Conservation (phyloP, 2,888 invertebrate species). For the Dynastes maya region DNA sequence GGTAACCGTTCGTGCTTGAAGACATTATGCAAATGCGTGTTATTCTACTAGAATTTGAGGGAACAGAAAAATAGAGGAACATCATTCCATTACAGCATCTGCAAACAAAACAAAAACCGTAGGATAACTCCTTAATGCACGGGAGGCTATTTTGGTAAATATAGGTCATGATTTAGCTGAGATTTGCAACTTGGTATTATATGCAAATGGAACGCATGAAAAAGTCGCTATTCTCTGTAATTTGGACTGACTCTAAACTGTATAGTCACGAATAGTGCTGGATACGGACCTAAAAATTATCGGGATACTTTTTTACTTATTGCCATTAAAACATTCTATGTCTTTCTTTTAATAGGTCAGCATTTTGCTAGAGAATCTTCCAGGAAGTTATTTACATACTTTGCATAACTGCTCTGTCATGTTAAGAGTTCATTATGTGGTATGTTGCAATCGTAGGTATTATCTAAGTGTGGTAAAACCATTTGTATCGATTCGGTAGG, state of each 20-base stretch:
- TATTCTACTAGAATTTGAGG: slow-evolving; percentile 50
- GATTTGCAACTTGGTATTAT: slow-evolving; percentile 58
- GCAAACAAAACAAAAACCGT: slow-evolving; percentile 47
- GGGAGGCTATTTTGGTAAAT: slow-evolving; percentile 57
- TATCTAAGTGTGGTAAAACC: background rate
- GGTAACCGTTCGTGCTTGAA: slow-evolving; percentile 51
- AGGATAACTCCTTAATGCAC: slow-evolving; percentile 41
- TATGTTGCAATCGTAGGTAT: background rate
- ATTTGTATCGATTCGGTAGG: too few relatives aligned
- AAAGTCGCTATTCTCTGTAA: slow-evolving; percentile 51
- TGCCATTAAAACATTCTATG: slow-evolving; percentile 23
- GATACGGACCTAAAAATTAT: slow-evolving; percentile 36
- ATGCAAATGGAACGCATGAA: slow-evolving; percentile 56
- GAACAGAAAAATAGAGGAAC: slow-evolving; percentile 46
- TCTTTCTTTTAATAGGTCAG: slow-evolving; percentile 30
- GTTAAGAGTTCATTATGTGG: slow-evolving; percentile 10
- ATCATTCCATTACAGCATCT: slow-evolving; percentile 51
- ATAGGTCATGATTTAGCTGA: slow-evolving; percentile 58
- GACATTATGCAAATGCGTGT: slow-evolving; percentile 52
- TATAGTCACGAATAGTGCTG: slow-evolving; percentile 45
- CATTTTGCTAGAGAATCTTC: slow-evolving; percentile 29
- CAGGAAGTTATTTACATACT: slow-evolving; percentile 43
- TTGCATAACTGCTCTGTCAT: slow-evolving; percentile 24
- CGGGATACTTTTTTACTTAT: slow-evolving; percentile 30
- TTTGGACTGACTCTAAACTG: slow-evolving; percentile 48